A percentile compares a stretch with the other conserved stretches of the same genome.
Evolutionary conservation across 1,140 invertebrate species (phyloP).

Genomic region (Drosophila sp.): DNA sequence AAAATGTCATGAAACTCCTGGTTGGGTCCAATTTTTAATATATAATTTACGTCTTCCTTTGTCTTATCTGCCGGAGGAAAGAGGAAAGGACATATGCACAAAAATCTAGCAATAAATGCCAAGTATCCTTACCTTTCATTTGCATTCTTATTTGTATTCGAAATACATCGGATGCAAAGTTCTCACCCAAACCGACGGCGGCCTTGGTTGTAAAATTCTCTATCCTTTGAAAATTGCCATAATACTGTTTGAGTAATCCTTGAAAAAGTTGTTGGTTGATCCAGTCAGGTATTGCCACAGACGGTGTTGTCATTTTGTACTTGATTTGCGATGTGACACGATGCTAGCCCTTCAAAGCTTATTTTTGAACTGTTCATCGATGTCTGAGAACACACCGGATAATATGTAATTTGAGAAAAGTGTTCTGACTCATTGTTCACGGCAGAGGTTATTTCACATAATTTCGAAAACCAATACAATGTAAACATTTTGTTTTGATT

Average conservation of each 20-base stretch:
- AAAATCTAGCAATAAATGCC: background rate
- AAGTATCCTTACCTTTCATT: conserved; percentile 46
- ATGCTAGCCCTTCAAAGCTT: background rate
- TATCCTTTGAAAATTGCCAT: conserved; percentile 67
- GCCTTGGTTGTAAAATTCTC: conserved; percentile 35
- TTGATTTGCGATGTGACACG: background rate
- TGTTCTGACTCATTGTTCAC: background rate
- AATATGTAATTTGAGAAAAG: background rate
- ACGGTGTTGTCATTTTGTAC: background rate
- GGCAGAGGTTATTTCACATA: too few relatives aligned
- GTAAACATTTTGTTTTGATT: too few relatives aligned
- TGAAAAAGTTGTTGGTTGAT: conserved; percentile 82
- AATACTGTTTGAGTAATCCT: conserved; percentile 73
- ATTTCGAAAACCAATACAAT: too few relatives aligned
- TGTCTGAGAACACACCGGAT: background rate
- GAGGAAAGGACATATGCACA: background rate
- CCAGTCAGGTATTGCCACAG: conserved; percentile 71
- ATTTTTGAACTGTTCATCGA: background rate
- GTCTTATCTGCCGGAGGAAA: conserved; percentile 41
- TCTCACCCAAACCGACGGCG: conserved; percentile 63
- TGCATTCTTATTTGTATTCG: conserved; percentile 55
- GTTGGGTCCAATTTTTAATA: conserved; percentile 58
- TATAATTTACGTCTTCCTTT: conserved; percentile 48
- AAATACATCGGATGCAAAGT: conserved; percentile 65
- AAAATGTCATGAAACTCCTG: conserved; percentile 60